Base-by-base conservation (phyloP, 2,113 vertebrate genomes). In the Tor tambroides region DNA sequence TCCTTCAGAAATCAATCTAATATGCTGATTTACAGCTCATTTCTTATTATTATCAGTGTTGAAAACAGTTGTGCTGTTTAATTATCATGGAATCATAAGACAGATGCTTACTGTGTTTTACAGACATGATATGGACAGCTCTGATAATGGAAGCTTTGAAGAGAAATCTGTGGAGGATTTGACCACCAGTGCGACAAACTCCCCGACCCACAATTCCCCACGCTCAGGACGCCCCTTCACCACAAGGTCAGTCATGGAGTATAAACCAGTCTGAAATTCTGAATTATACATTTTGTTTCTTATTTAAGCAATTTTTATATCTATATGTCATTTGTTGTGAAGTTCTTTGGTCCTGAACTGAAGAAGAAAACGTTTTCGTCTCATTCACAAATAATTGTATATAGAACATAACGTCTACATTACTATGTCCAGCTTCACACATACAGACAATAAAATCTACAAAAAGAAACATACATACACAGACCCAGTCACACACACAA, bases 151-250 rank as follows among this genome's bases (percentile, higher is more conserved):
- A 56, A 75, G 87, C 91, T 0, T 88, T 91, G 51, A 95, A 0
- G 96, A 98, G 26, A 92, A 94, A 19, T 97, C 97, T 0, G 77
- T 95, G 80, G 97, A 99, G 80, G 97, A 98, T 63, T 91, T 97
- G 90, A 96, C 89, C 91, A 95, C 92, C 86, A 95, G 92, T 56
- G 89, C 94, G 1, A 92, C 90, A 46, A 94, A 92, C 88, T 95
- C 91, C 0, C 96, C 95, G 0, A 86, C 94, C 1, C 96, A 95
- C 87, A 90, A 93, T 35, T 87, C 84, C 83, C 91, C 95, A 67
- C 96, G 94, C 91, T 28, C 51, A 51, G 74, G 84, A 12, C 96
- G 96, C 74, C 88, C 94, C 86, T 94, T 97, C 91, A 95, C 96
- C 0, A 89, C 94, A 91, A 97, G 96, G 98, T 98, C 94, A 87